Evolutionary conservation across 1,140 invertebrate species (phyloP), one percentile per base, ranked within the genome.

Genomic region (Drosophila pachea): DNA sequence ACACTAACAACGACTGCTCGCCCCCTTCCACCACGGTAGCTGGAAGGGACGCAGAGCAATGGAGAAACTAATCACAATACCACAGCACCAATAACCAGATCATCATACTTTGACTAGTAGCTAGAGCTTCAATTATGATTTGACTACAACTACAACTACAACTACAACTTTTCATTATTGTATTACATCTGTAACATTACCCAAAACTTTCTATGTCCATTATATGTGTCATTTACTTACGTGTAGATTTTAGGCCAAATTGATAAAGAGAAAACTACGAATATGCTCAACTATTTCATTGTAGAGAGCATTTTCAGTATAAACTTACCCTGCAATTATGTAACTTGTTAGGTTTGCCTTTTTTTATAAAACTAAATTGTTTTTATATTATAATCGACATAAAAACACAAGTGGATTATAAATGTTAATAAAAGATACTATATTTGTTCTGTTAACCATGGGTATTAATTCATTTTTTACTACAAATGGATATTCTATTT

Each of bases 21-120:
- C 84, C 87, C 87, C 82, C 84, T 73, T 83, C 87, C 87, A 67
- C 52, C 29, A n/a, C 9, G 22, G 22, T 31, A 49, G 53, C 53
- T 86, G 87, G 87, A 88, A 77, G 78, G 87, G 87, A 88, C 84
- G 78, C 78, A 66, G 87, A 89, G 87, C 87, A 88, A 77, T 38
- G 69, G 45, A 71, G 49, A 47, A 63, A 68, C 60, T 78, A 76
- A 86, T 55, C 63, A 68, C 48, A 64, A 58, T 33, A 42, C 47
- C 52, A 58, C 56, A 22, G 5, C 59, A 59, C n/a, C 42, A 65
- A 43, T 12, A 40, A 50, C 47, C 60, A 49, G n/a, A 68, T 16
- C 47, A 56, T 68, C 68, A 49, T 53, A 38, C 32, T 6, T 7
- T 50, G 12, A 33, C 53, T 36, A 61, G 40, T 54, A 31, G 35